Evolutionary conservation across 30 jellyfish, hydroid and myxozoan species (phyloP), one percentile per base, ranked within the genome.

Genomic region (Aurelia aurita complex sp. Pacific): DNA sequence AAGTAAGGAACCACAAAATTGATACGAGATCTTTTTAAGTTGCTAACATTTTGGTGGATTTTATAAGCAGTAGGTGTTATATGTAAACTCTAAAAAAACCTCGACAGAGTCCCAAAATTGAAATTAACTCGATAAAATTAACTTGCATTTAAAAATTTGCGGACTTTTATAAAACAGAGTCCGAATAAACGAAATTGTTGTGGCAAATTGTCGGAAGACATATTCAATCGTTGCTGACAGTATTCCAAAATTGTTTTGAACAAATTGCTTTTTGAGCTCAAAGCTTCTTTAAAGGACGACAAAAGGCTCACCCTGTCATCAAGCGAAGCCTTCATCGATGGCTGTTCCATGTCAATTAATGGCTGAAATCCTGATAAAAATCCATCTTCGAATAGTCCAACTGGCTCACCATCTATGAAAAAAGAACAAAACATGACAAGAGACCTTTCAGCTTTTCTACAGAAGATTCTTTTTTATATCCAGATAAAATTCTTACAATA

Each of bases 341-440:
- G 87, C 42, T 61, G 65, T 18, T 87, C 96, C 82, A 79, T 63
- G 32, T 73, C 89, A 19, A 70, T 3, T 3, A 86, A 73, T 8
- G 96, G 96, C 51, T 82, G 88, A 67, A 92, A 84, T 12, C 98
- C 98, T 35, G 96, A 92, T 34, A 92, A 81, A 43, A 86, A 81
- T 11, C 60, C 60, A 76, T 92, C 98, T 86, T 92, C 98, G 42
- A 69, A 67, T 17, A 91, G 78, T 40, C 88, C 91, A 16, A 73
- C 81, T 60, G 91, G 91, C 72, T 71, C 90, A 6, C 92, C 96
- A 79, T 91, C 92, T 90, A 40, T 1, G 38, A 11, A n/a, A 42
- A 67, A 46, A 46, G 6, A 1, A 46, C 8, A 9, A 46, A 9
- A 46, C 1, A 46, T 46, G 57, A 46, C 57, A 46, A 46, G 0